A percentile compares a stretch with the other conserved stretches of the same genome.
phyloP scores from a whole-genome alignment of 64 coral and sea anemone species.

The Montipora efflorescens region DNA sequence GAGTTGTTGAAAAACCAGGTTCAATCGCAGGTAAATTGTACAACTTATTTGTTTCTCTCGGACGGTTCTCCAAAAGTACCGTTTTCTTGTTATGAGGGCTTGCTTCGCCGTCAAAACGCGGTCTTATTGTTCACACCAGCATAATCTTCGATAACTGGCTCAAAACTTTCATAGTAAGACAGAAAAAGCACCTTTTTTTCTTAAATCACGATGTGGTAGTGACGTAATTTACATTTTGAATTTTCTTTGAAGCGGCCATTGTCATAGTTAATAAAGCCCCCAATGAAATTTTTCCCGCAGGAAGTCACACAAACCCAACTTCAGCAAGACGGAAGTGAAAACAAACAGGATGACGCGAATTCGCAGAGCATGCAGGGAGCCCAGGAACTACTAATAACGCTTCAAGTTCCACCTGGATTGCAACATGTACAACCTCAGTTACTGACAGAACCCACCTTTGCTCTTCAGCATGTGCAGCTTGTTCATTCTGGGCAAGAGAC shows the following conservation, averaged over 20 bases:
- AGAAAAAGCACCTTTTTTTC: too few species aligned
- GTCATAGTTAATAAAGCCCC: too few species aligned
- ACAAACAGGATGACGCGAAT: constrained; percentile 58
- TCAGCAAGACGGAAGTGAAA: constrained; percentile 54
- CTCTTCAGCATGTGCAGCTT: constrained; percentile 78
- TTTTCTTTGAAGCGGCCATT: too few species aligned
- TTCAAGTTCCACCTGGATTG: constrained; percentile 76
- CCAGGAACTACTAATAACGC: constrained; percentile 81
- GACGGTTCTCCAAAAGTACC: too few species aligned
- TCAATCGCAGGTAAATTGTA: constrained; percentile 18
- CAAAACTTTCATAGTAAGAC: too few species aligned
- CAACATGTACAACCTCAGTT: constrained; percentile 73
- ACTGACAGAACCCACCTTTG: constrained; percentile 70
- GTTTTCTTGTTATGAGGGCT: too few species aligned
- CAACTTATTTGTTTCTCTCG: background rate
- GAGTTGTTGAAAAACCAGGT: constrained; percentile 33
- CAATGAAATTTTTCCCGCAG: background rate
- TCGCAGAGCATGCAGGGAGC: constrained; percentile 55
- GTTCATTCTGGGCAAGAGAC: constrained; percentile 68
- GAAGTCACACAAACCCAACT: constrained; percentile 1
- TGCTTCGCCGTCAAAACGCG: too few species aligned
- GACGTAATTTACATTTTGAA: too few species aligned
- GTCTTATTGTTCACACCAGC: too few species aligned
- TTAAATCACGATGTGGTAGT: too few species aligned
- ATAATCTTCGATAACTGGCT: too few species aligned